Evolutionary conservation across 2,888 invertebrate genomes (phyloP), one percentile per base, ranked within the genome.

Genomic region (Mesoligia furuncula): DNA sequence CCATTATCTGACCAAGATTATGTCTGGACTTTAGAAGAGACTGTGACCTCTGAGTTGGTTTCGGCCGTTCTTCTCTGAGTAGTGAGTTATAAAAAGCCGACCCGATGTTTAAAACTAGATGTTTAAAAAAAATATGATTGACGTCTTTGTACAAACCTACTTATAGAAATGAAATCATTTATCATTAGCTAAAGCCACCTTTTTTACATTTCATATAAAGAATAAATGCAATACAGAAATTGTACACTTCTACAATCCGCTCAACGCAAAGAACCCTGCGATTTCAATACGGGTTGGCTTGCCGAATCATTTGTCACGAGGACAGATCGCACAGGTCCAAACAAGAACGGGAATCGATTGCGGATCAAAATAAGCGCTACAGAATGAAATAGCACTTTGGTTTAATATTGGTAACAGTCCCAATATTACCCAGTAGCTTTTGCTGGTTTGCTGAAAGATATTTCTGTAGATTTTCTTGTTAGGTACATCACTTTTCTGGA

Each of bases 281-380:
- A 70, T 45, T 67, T 57, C 5, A 9, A 17, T n/a, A 31, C n/a
- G 36, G 24, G 2, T 54, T n/a, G 31, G n/a, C 72, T 65, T 17
- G 31, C 15, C 8, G 36, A 65, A 59, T 57, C 4, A 20, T 59
- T 54, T 71, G 76, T 57, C 20, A 80, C 48, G 7, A 7, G 51
- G 11, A 15, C 17, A 20, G 3, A 36, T 57, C 15, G 13, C 4
- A 20, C 17, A 17, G 27, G n/a, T 61, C 24, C 1, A 45, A 75
- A 59, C 59, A 61, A 36, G n/a, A 45, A 15, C 2, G 3, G 9
- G 8, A 51, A 79, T 59, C 36, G 65, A 75, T 81, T 59, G 59
- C 51, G 5, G 20, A 45, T 81, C 59, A 80, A 66, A 66, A 79
- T 74, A 81, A 66, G 27, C 45, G 59, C 59, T 74, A 42, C 42